These are phyloP conservation scores for Calameuta pallipes DNA, from an alignment of 2,888 invertebrate genomes.

Conservation along the genomic window DNA sequence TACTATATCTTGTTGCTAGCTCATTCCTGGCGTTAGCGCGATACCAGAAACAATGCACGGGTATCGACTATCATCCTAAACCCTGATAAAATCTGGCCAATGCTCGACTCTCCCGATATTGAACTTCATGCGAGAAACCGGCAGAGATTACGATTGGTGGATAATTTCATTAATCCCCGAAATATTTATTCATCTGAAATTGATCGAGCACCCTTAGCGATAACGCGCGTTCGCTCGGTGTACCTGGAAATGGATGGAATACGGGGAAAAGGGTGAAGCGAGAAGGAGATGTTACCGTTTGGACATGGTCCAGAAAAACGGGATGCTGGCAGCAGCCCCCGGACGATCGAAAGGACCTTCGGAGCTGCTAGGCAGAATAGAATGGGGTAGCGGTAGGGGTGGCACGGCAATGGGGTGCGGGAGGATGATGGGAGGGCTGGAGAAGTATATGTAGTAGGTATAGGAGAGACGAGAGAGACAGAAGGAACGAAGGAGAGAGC, in stretches of 20 bases:
- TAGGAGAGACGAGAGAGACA: background rate
- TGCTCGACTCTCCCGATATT: slow-evolving; percentile 32
- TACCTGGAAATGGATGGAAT: background rate
- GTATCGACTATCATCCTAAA: slow-evolving; percentile 39
- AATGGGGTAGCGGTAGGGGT: background rate
- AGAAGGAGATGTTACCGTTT: slow-evolving; percentile 9
- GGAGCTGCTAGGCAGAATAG: slow-evolving; percentile 4
- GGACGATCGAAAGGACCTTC: slow-evolving; percentile 2
- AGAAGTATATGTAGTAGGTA: background rate
- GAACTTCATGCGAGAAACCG: background rate
- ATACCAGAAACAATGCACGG: slow-evolving; percentile 48
- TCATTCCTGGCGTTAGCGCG: slow-evolving; percentile 33
- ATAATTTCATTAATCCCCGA: background rate
- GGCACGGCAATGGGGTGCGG: background rate
- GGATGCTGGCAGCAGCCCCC: background rate
- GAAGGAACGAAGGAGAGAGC: background rate
- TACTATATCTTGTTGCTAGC: background rate
- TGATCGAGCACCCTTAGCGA: background rate
- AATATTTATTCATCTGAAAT: background rate
- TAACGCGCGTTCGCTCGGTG: background rate
- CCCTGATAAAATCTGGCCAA: slow-evolving; percentile 42
- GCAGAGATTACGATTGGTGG: background rate
- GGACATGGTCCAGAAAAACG: slow-evolving; percentile 29
- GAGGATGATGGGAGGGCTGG: background rate
- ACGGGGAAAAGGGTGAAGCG: background rate